A percentile compares a stretch with the other conserved stretches of the same genome.
These are phyloP conservation scores for Agrochola macilenta DNA, from an alignment of 2,888 invertebrate genomes.

Conservation along the genomic window DNA sequence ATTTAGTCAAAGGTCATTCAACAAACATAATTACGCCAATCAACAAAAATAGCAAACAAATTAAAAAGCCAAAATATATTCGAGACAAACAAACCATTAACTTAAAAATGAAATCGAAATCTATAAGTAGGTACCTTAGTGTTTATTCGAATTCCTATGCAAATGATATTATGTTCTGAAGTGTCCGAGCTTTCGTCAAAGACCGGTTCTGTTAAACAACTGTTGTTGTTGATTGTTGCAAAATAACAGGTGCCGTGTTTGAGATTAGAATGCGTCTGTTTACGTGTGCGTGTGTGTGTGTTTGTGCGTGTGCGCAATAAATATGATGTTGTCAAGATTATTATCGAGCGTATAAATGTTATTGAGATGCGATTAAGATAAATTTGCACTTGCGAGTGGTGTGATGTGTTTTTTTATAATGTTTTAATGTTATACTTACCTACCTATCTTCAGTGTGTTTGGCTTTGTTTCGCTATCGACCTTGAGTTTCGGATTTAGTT, in stretches of 20 bases:
- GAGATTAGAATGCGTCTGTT: constrained; percentile 37
- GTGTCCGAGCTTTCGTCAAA: constrained; percentile 46
- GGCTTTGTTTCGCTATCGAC: not conserved
- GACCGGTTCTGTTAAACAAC: constrained; percentile 34
- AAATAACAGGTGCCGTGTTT: constrained; percentile 57
- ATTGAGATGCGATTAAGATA: constrained; percentile 52
- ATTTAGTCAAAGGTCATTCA: not conserved
- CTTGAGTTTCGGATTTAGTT: not conserved
- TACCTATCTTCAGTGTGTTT: not conserved
- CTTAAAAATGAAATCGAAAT: constrained; percentile 47
- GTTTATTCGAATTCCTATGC: constrained; percentile 55
- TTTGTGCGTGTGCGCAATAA: constrained; percentile 22
- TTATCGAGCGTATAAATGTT: constrained; percentile 23
- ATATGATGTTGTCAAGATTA: constrained; percentile 44
- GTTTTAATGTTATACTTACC: not conserved
- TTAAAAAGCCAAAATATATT: constrained; percentile 6
- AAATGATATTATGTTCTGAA: constrained; percentile 55
- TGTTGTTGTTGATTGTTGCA: constrained; percentile 50
- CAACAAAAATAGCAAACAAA: constrained; percentile 17
- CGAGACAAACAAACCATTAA: constrained; percentile 6
- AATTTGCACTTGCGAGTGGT: constrained; percentile 25
- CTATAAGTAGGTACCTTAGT: not conserved
- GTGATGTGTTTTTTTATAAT: not conserved
- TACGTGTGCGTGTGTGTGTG: constrained; percentile 11
- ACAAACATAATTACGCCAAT: constrained; percentile 6